Base-by-base conservation (phyloP, 1,140 invertebrate genomes). In the Drosophila nebulosa region DNA sequence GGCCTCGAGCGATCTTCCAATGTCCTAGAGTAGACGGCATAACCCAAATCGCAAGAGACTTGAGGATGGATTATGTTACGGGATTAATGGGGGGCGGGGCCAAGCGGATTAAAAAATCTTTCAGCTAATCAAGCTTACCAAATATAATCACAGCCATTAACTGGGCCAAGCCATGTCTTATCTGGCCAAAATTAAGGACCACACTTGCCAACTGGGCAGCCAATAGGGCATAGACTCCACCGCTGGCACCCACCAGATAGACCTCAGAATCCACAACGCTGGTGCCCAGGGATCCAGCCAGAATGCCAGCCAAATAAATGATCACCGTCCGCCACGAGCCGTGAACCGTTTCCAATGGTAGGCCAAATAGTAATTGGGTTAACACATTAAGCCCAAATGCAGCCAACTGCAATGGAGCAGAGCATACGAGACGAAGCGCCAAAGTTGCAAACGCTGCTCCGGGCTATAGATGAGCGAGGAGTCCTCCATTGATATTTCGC, bases 351-450 rank as follows among this genome's bases (percentile, higher is more conserved):
- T 99, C 98, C 77, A 99, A 91, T 0, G 98, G 97, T 64, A 98
- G 93, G 35, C 98, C 98, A 69, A 98, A 96, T 72, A 97, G 91
- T 65, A 97, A 92, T 92, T 99, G 98, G 32, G 98, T 97, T 42
- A 97, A 94, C 74, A 99, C 94, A 93, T 99, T 99, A 99, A 98
- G 50, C 97, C 94, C 78, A 99, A 93, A 92, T 99, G 98, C 39
- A 98, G 93, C 97, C 97, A 99, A 95, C 97, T 97, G 46, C 97
- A 97, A 92, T 99, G 98, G 75, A 99, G 94, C 72, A 98, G 95
- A 94, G 97, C 98, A 92, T 99, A 99, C 79, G 97, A 95, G 68
- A 98, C 92, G 92, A 98, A 99, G 85, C 98, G 94, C 97, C 98
- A 99, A 35, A 98, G 93, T 92, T 99, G 97, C 26, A 95, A 93